Evolutionary conservation across 92 coral and sea anemone genomes (phyloP).

Genomic region (Epizoanthus fatuus): DNA sequence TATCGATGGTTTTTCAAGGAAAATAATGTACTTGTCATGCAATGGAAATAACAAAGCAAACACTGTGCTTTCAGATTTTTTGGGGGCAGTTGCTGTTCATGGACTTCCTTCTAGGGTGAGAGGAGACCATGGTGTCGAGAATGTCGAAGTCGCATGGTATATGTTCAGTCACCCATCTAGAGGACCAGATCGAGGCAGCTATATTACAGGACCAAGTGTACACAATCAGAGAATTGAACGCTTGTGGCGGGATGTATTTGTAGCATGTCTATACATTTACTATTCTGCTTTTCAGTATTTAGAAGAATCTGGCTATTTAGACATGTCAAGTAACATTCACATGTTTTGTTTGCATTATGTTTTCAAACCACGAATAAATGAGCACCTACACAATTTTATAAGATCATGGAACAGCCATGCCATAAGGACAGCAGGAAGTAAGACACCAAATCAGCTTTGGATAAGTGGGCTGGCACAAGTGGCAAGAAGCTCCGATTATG

Average conservation of each 20-base stretch:
- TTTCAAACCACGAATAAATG: conserved; percentile 68
- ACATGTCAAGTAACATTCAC: conserved; percentile 56
- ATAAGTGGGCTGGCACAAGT: conserved; percentile 46
- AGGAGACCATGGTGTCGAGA: conserved; percentile 74
- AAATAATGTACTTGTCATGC: conserved; percentile 67
- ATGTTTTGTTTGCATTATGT: conserved; percentile 76
- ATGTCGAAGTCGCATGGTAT: conserved; percentile 67
- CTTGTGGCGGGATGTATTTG: conserved; percentile 73
- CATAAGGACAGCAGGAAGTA: conserved; percentile 56
- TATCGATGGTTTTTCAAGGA: conserved; percentile 70
- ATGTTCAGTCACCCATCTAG: conserved; percentile 71
- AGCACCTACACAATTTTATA: conserved; percentile 52
- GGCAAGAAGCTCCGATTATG: no score
- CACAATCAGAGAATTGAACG: conserved; percentile 74
- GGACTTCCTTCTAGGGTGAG: conserved; percentile 71
- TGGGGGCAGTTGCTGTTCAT: conserved; percentile 53
- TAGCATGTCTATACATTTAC: conserved; percentile 62
- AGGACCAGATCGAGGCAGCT: conserved; percentile 69
- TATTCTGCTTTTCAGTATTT: conserved; percentile 64
- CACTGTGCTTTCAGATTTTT: conserved; percentile 60
- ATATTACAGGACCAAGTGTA: conserved; percentile 68
- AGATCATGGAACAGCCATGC: conserved; percentile 64
- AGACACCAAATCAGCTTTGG: conserved; percentile 73
- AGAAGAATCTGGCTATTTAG: conserved; percentile 67
- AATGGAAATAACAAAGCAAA: conserved; percentile 67